Evolutionary conservation across 2,797 vertebrate species (phyloP).

Genomic region (Hypotaenidia okinawae): DNA sequence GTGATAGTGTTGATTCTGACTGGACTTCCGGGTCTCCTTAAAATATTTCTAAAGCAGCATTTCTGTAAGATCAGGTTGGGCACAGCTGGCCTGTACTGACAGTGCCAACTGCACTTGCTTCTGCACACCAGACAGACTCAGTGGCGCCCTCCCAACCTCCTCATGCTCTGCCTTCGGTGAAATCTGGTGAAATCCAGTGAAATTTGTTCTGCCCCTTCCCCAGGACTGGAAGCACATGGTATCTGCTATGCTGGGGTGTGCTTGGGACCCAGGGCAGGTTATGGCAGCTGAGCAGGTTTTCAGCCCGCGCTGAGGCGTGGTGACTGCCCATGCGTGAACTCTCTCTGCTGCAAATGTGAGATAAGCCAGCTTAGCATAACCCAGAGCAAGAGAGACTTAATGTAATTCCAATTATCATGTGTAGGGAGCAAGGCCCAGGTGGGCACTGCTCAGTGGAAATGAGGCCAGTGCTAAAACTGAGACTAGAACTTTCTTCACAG

Average conservation of each 20-base stretch:
- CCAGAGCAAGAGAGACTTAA: slow-evolving; percentile 3
- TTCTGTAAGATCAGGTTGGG: neutral
- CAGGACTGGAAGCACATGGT: neutral
- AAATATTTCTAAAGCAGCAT: neutral
- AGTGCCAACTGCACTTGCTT: neutral
- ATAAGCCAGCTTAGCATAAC: slow-evolving; percentile 3
- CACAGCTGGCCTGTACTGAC: neutral
- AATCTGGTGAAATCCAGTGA: neutral
- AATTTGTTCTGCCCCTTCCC: neutral
- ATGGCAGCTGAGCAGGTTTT: neutral
- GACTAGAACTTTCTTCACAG: neutral
- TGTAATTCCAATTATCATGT: neutral
- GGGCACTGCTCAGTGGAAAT: neutral
- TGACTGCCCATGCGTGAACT: neutral
- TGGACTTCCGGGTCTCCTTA: neutral
- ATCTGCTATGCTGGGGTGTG: neutral
- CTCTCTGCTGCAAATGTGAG: slow-evolving; percentile 37
- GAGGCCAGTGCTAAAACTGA: neutral
- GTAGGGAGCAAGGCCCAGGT: neutral
- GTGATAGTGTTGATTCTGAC: neutral
- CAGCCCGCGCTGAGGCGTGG: neutral
- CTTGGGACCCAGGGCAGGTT: neutral
- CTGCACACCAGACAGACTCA: neutral
- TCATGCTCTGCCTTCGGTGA: neutral
- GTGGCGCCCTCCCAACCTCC: neutral